These are phyloP conservation scores for Petromus typicus DNA, from an alignment of 2,113 vertebrate species.

Conservation along the genomic window DNA sequence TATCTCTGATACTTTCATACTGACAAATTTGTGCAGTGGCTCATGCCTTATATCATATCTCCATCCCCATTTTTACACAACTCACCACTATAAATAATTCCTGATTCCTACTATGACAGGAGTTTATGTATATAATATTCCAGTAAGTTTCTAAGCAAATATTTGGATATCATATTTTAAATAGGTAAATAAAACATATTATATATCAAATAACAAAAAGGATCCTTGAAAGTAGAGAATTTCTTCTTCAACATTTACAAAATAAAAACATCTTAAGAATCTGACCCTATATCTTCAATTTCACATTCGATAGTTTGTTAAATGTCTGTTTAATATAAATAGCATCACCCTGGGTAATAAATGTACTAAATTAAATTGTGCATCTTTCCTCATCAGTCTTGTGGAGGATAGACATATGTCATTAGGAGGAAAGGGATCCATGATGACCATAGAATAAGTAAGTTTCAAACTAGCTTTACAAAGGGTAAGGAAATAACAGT, in stretches of 20 bases:
- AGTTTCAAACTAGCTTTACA: background rate
- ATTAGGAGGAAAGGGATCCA: background rate
- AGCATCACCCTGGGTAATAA: background rate
- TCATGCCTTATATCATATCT: background rate
- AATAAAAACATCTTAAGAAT: slow-evolving; percentile 32
- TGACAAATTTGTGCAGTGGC: background rate
- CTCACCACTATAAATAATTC: background rate
- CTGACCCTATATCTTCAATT: background rate
- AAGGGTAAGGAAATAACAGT: background rate
- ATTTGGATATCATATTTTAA: background rate
- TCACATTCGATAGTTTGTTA: background rate
- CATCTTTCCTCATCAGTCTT: background rate
- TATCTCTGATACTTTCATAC: background rate
- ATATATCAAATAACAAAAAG: background rate
- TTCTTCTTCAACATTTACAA: background rate
- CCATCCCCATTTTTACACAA: background rate
- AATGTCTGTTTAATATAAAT: slow-evolving; percentile 8
- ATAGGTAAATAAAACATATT: slow-evolving; percentile 1
- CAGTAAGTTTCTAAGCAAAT: background rate
- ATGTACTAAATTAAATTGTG: slow-evolving; percentile 14
- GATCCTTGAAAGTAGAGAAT: background rate
- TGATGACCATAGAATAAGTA: slow-evolving; percentile 35
- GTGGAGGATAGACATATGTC: background rate
- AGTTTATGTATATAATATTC: background rate
- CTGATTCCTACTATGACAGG: background rate